Conservation (phyloP, 2,113 vertebrate species). For the Tachysurus fulvidraco region DNA sequence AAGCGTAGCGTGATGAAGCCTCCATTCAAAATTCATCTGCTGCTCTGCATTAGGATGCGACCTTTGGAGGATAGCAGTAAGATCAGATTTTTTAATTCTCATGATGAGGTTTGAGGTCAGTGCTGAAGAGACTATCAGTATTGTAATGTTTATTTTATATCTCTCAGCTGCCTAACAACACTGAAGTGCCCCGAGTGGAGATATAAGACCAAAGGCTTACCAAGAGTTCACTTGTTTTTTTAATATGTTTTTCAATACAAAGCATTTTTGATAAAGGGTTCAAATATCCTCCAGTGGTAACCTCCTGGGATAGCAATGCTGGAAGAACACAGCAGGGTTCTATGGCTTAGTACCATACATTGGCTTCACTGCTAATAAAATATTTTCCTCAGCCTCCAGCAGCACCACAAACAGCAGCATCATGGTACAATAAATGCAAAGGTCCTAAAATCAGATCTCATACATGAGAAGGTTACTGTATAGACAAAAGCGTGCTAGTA, state of each 20-base stretch:
- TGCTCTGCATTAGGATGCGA: slow-evolving; percentile 59
- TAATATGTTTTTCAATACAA: background rate
- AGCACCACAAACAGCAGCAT: background rate
- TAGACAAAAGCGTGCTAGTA: background rate
- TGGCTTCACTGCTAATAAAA: background rate
- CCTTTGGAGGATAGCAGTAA: slow-evolving; percentile 59
- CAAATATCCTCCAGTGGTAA: background rate
- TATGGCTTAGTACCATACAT: background rate
- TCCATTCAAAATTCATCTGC: slow-evolving; percentile 71
- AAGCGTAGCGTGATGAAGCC: slow-evolving; percentile 31
- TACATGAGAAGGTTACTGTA: background rate
- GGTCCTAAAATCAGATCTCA: background rate
- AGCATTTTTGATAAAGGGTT: background rate
- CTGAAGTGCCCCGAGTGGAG: background rate
- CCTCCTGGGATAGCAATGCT: background rate
- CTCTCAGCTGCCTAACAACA: background rate
- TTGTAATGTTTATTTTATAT: slow-evolving; percentile 44
- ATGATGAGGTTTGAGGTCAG: slow-evolving; percentile 34
- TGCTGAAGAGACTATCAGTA: slow-evolving; percentile 24
- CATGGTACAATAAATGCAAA: background rate
- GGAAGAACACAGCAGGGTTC: background rate
- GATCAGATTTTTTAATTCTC: slow-evolving; percentile 63
- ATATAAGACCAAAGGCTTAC: background rate
- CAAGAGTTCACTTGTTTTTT: background rate
- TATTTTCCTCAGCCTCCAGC: background rate